A percentile compares a stretch with the other conserved stretches of the same genome.
These are phyloP conservation scores for Alauda arvensis DNA, from an alignment of 2,797 vertebrate genomes.

Conservation along the genomic window DNA sequence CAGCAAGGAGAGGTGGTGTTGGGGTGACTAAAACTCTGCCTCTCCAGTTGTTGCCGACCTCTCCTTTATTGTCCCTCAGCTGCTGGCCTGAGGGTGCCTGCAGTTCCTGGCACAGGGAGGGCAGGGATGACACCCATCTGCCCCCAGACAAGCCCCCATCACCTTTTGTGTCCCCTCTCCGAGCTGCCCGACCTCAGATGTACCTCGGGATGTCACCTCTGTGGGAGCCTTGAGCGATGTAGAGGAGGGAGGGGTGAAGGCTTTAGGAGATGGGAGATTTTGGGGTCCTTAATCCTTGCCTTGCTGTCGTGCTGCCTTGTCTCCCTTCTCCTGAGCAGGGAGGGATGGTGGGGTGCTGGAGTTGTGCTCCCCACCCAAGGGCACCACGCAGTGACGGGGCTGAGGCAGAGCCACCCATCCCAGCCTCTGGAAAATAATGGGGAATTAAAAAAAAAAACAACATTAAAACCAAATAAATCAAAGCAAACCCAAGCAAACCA, in stretches of 20 bases:
- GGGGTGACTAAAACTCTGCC: neutral
- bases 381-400: neutral
- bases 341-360: neutral
- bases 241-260: neutral
- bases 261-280: neutral
- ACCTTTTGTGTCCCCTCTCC: neutral
- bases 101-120: neutral
- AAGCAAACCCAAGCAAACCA: neutral
- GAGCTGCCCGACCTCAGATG: neutral
- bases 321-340: neutral
- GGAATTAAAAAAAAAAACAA: neutral
- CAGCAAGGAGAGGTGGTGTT: neutral
- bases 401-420: neutral
- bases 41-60: neutral
- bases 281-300: neutral
- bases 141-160: neutral
- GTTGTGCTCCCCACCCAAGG: neutral
- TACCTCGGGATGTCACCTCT: neutral
- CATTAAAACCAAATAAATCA: neutral
- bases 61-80: neutral
- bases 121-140: neutral
- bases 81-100: neutral
- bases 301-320: neutral
- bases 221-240: neutral
- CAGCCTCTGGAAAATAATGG: neutral